These are phyloP conservation scores for Scolopax rusticola DNA, from an alignment of 2,797 vertebrate species.

Conservation along the genomic window DNA sequence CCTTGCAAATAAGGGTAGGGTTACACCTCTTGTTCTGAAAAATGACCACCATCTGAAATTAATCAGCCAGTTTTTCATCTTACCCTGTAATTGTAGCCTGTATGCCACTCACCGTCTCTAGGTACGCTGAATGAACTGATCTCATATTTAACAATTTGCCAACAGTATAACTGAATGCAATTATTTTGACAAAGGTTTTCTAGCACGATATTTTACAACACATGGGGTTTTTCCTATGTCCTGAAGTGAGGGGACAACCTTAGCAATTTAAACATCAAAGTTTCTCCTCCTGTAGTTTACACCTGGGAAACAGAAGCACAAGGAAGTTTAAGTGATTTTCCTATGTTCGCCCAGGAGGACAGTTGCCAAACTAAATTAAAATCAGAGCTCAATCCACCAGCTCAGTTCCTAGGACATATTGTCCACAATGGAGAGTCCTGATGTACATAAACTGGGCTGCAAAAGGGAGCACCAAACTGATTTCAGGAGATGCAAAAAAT, in stretches of 20 bases:
- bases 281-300: not conserved
- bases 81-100: constrained; percentile 11
- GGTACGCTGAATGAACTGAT: not conserved
- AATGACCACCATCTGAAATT: constrained; percentile 27
- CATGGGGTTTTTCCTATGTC: not conserved
- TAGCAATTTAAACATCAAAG: not conserved
- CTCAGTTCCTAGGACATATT: not conserved
- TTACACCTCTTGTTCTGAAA: constrained; percentile 52
- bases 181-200: constrained; percentile 5
- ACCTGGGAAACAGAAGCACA: not conserved
- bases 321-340: not conserved
- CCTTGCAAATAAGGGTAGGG: constrained; percentile 43
- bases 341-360: not conserved
- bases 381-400: not conserved
- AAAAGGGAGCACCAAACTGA: not conserved
- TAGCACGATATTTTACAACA: not conserved
- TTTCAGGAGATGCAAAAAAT: not conserved
- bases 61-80: constrained; percentile 59
- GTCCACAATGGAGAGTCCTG: not conserved
- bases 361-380: not conserved
- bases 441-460: not conserved
- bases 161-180: not conserved
- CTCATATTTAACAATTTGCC: not conserved
- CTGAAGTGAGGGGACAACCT: not conserved
- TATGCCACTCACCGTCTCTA: constrained; percentile 10